phyloP scores from a whole-genome alignment of 2,113 vertebrate species.

The Lichenostomus cassidix region DNA sequence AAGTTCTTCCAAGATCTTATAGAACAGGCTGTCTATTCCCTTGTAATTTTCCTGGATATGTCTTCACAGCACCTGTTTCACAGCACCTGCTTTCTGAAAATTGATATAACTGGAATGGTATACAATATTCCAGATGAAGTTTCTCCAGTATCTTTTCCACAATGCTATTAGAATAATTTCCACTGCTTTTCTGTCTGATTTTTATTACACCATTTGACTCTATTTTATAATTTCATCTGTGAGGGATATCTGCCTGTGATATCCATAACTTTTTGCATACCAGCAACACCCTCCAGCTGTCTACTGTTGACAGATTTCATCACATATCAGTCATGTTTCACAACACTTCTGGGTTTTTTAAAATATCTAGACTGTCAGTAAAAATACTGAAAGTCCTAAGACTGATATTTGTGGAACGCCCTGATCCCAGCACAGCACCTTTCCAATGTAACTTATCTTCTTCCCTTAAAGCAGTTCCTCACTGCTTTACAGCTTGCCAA shows the following conservation, averaged over 20 bases:
- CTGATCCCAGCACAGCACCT: background rate
- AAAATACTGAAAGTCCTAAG: background rate
- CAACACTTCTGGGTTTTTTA: background rate
- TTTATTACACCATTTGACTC: background rate
- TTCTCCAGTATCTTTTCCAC: background rate
- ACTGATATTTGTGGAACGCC: background rate
- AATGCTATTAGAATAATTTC: background rate
- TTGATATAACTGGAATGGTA: background rate
- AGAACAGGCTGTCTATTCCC: background rate
- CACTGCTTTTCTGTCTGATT: background rate
- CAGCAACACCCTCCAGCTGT: background rate
- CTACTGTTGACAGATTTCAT: slow-evolving; percentile 30
- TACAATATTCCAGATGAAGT: background rate
- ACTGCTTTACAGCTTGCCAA: background rate
- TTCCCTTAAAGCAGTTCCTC: background rate
- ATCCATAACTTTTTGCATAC: background rate
- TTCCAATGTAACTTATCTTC: background rate
- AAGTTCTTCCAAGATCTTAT: background rate
- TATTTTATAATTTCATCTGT: background rate
- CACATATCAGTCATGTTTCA: slow-evolving; percentile 22
- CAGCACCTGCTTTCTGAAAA: background rate
- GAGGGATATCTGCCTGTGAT: background rate
- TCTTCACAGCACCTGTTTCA: background rate
- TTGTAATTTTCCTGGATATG: background rate
- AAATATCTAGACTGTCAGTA: background rate